These are phyloP conservation scores for Kradibia gibbosae DNA, from an alignment of 1,140 invertebrate genomes.

Conservation along the genomic window DNA sequence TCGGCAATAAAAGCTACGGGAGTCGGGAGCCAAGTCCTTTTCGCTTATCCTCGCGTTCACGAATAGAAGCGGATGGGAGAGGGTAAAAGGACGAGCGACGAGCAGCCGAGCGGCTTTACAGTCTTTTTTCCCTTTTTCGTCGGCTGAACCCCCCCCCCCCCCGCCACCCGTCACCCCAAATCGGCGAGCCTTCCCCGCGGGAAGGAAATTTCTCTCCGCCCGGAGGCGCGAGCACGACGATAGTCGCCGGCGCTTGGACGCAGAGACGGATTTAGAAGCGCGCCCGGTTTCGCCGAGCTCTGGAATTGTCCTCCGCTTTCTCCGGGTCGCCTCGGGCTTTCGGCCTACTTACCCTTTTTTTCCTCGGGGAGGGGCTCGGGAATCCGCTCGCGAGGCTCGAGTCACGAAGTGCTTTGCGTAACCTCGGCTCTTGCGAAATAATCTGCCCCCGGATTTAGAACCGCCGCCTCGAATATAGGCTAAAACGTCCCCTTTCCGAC, in stretches of 20 bases:
- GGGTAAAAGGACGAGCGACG: neutral
- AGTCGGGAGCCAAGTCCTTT: neutral
- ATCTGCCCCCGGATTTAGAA: neutral
- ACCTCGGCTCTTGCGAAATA: slow-evolving; percentile 41
- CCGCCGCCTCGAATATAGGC: neutral
- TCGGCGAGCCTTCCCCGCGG: too few relatives aligned
- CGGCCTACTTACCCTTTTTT: slow-evolving; percentile 37
- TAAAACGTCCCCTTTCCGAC: neutral
- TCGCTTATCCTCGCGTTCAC: neutral
- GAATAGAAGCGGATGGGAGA: neutral
- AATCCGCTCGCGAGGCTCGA: slow-evolving; percentile 1
- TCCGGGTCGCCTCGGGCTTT: slow-evolving; percentile 7
- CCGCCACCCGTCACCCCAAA: neutral
- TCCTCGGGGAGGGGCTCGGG: neutral
- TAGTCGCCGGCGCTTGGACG: too few relatives aligned
- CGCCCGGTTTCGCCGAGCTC: slow-evolving; percentile 13
- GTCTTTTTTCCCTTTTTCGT: neutral
- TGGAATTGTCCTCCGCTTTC: slow-evolving; percentile 30
- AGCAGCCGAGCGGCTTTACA: neutral
- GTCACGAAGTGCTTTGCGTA: slow-evolving; percentile 42
- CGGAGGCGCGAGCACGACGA: neutral
- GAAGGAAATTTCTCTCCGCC: neutral
- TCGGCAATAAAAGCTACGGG: neutral
- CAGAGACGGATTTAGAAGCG: slow-evolving; percentile 45
- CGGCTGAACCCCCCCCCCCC: neutral